Percentiles rank a stretch among this genome's conserved stretches.
phyloP scores from a whole-genome alignment of 2,888 invertebrate genomes.

The Drosophila atroscutellata region DNA sequence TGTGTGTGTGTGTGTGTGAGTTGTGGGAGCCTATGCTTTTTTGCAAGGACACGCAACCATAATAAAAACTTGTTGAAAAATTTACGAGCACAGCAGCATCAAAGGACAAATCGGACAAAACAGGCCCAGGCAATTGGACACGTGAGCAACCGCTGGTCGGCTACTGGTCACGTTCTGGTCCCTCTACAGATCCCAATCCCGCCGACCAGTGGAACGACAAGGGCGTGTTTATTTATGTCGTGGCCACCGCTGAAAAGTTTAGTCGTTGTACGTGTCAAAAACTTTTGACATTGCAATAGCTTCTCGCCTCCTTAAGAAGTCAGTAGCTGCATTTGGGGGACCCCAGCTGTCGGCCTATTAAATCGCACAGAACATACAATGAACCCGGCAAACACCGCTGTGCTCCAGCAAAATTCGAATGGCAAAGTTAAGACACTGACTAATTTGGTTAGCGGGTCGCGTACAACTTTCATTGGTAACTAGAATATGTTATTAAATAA shows the following conservation, averaged over 20 bases:
- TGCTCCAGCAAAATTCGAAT: constrained; percentile 9
- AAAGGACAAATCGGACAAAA: constrained; percentile 67
- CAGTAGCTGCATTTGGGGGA: constrained; percentile 52
- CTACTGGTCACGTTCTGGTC: constrained; percentile 62
- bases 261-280: constrained; percentile 75
- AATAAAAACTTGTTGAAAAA: constrained; percentile 76
- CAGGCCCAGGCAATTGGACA: constrained; percentile 46
- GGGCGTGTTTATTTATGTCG: constrained; percentile 73
- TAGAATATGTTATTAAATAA: constrained; percentile 71
- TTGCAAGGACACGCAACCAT: constrained; percentile 65
- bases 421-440: constrained; percentile 60
- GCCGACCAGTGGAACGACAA: constrained; percentile 26
- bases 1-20: constrained; percentile 3
- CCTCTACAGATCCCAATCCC: constrained; percentile 15
- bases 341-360: constrained; percentile 64
- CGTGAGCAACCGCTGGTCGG: constrained; percentile 42
- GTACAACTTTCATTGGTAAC: constrained; percentile 62
- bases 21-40: constrained; percentile 17
- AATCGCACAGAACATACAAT: constrained; percentile 29
- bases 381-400: constrained; percentile 10
- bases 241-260: constrained; percentile 73
- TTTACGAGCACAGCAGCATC: constrained; percentile 63
- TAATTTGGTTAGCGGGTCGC: constrained; percentile 71
- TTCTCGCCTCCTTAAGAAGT: constrained; percentile 48
- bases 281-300: constrained; percentile 74